Conservation (phyloP, 2,888 invertebrate species). For the Electrophaes corylata region DNA sequence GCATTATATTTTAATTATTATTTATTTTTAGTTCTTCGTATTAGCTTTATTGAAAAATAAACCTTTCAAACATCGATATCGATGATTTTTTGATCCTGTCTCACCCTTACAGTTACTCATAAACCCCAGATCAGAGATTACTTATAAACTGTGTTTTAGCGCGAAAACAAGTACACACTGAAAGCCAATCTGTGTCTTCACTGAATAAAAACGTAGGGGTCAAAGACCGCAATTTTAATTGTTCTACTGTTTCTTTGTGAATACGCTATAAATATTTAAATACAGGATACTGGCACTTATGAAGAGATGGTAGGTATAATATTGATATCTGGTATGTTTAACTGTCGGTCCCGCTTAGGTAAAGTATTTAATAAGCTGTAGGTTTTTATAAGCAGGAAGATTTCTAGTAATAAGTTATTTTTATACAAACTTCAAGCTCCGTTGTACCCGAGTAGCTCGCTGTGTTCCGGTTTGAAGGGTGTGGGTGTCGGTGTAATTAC, state of each 20-base stretch:
- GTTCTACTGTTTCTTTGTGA: slow-evolving; percentile 27
- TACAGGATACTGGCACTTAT: slow-evolving; percentile 21
- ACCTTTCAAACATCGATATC: not conserved
- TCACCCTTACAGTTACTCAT: slow-evolving; percentile 21
- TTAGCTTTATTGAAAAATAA: no score
- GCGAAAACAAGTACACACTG: slow-evolving; percentile 15
- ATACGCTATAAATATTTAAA: slow-evolving; percentile 13
- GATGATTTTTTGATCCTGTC: not conserved
- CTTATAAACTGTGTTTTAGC: slow-evolving; percentile 15
- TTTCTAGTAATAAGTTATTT: no score
- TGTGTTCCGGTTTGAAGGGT: no score
- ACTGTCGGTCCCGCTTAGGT: no score
- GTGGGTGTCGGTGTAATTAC: no score
- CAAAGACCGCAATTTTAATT: slow-evolving; percentile 36
- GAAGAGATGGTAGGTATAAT: slow-evolving; percentile 13
- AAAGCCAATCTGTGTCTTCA: slow-evolving; percentile 10
- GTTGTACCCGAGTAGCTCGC: no score
- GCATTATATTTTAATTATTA: not conserved
- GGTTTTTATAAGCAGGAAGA: no score
- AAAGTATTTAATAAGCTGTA: no score
- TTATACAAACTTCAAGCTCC: no score
- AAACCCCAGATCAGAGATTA: slow-evolving; percentile 22
- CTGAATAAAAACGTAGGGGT: slow-evolving; percentile 29
- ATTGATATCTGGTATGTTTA: slow-evolving; percentile 1
- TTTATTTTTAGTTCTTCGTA: no score